A percentile compares a stretch with the other conserved stretches of the same genome.
Conservation (phyloP, 2,797 vertebrate genomes). For the Melanitta fusca region DNA sequence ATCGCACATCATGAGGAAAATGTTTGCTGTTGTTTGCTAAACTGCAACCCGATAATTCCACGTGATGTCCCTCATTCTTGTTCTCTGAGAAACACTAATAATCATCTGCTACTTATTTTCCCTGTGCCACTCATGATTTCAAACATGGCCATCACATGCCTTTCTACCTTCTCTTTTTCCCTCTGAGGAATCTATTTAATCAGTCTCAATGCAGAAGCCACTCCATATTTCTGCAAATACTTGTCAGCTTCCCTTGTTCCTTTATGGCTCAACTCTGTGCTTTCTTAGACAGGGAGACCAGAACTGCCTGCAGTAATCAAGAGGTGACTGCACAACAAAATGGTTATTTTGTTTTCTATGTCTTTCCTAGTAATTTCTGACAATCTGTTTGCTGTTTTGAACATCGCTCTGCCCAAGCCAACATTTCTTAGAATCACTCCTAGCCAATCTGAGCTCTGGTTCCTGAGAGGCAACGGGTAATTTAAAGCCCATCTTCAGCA, state of each 20-base stretch:
- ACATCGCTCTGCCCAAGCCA: background rate
- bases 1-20: background rate
- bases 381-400: slow-evolving; percentile 14
- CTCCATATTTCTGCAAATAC: slow-evolving; percentile 31
- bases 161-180: slow-evolving; percentile 22
- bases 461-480: background rate
- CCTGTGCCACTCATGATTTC: slow-evolving; percentile 49
- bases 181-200: slow-evolving; percentile 41
- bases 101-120: slow-evolving; percentile 62
- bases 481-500: slow-evolving; percentile 8
- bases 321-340: slow-evolving; percentile 37
- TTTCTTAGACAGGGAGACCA: background rate
- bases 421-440: slow-evolving; percentile 32
- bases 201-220: slow-evolving; percentile 41
- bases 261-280: background rate
- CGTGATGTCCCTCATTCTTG: slow-evolving; percentile 9
- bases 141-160: background rate
- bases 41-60: background rate
- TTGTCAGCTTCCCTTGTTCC: slow-evolving; percentile 19
- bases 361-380: slow-evolving; percentile 36
- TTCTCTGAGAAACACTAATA: slow-evolving; percentile 21
- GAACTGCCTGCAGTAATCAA: background rate
- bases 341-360: slow-evolving; percentile 30
- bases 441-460: background rate
- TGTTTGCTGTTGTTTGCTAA: slow-evolving; percentile 17